These are phyloP conservation scores for Polia nebulosa DNA, from an alignment of 2,888 invertebrate genomes.

Conservation along the genomic window DNA sequence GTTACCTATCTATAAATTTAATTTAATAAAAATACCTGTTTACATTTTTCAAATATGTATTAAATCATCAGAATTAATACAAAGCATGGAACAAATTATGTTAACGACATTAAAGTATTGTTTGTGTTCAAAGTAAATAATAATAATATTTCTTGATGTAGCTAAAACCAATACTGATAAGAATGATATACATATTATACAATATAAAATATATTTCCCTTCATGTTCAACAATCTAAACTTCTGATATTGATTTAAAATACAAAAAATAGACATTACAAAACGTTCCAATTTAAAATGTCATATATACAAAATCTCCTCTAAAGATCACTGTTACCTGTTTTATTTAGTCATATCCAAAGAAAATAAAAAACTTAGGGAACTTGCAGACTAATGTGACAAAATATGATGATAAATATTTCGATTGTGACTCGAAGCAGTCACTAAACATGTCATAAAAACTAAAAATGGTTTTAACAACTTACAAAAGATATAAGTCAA, in stretches of 20 bases:
- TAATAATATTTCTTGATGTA: slow-evolving; percentile 63
- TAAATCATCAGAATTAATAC: slow-evolving; percentile 65
- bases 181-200: slow-evolving; percentile 69
- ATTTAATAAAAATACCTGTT: slow-evolving; percentile 61
- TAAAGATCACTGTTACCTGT: slow-evolving; percentile 79
- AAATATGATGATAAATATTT: slow-evolving; percentile 75
- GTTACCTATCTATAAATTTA: slow-evolving; percentile 65
- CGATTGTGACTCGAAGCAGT: slow-evolving; percentile 84
- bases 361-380: slow-evolving; percentile 71
- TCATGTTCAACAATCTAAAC: slow-evolving; percentile 84
- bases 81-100: slow-evolving; percentile 65
- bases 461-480: slow-evolving; percentile 89
- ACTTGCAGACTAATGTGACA: slow-evolving; percentile 77
- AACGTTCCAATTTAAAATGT: slow-evolving; percentile 78
- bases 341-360: slow-evolving; percentile 71
- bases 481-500: slow-evolving; percentile 88
- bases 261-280: slow-evolving; percentile 78
- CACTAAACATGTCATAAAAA: slow-evolving; percentile 88
- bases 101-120: slow-evolving; percentile 61
- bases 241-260: slow-evolving; percentile 82
- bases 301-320: slow-evolving; percentile 78
- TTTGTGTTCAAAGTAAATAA: slow-evolving; percentile 54
- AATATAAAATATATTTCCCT: slow-evolving; percentile 82
- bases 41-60: slow-evolving; percentile 60
- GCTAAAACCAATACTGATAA: slow-evolving; percentile 66